Conservation (phyloP, 2,888 invertebrate genomes). For the Nomada hirtipes region DNA sequence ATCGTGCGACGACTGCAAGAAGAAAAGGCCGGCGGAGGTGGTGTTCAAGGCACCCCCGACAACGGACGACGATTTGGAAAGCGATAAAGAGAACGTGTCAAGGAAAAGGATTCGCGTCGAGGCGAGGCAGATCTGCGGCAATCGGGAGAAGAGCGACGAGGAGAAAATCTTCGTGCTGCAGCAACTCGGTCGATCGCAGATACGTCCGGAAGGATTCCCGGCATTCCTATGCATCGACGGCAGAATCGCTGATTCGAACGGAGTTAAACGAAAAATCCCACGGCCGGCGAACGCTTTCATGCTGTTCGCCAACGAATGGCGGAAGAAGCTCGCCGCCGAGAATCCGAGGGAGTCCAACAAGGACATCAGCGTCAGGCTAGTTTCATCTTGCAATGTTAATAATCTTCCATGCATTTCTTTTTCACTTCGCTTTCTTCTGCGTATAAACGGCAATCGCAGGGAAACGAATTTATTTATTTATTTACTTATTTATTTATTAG, state of each 20-base stretch:
- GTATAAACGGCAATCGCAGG: not conserved
- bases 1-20: slow-evolving; percentile 23
- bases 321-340: slow-evolving; percentile 86
- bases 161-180: slow-evolving; percentile 65
- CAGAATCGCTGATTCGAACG: slow-evolving; percentile 60
- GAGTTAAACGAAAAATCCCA: slow-evolving; percentile 85
- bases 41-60: slow-evolving; percentile 30
- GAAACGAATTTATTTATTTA: no score
- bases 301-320: slow-evolving; percentile 88
- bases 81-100: slow-evolving; percentile 54
- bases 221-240: slow-evolving; percentile 64
- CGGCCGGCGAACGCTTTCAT: slow-evolving; percentile 88
- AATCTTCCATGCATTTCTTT: not conserved
- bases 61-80: slow-evolving; percentile 29
- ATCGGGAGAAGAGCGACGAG: slow-evolving; percentile 56
- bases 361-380: slow-evolving; percentile 86
- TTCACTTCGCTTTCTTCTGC: not conserved
- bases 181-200: slow-evolving; percentile 58
- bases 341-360: slow-evolving; percentile 87
- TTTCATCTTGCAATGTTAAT: slow-evolving; percentile 36
- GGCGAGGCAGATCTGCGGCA: slow-evolving; percentile 60
- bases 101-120: slow-evolving; percentile 72
- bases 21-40: not conserved
- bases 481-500: no score
- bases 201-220: slow-evolving; percentile 48